phyloP scores from a whole-genome alignment of 2,113 vertebrate species.

The Chaetorhynchus papuensis region DNA sequence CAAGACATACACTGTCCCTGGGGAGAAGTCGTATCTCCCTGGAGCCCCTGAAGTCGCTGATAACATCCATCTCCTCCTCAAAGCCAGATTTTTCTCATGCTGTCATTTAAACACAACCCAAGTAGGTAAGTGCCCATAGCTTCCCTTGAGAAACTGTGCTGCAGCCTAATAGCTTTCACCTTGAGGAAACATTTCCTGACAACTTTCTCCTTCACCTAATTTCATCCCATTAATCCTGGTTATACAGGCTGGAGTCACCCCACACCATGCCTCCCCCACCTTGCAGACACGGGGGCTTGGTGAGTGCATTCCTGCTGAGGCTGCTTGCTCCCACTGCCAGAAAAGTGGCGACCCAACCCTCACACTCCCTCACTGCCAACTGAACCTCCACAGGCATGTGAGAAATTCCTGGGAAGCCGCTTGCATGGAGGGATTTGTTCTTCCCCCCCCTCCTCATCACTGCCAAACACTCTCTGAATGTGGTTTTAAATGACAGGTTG shows the following conservation, averaged over 20 bases:
- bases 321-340: not conserved
- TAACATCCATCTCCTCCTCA: not conserved
- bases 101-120: not conserved
- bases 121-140: not conserved
- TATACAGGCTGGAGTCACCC: not conserved
- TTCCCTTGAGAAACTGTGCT: not conserved
- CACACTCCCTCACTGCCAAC: not conserved
- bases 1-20: not conserved
- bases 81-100: not conserved
- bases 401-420: not conserved
- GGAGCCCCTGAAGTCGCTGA: not conserved
- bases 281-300: not conserved
- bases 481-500: not conserved
- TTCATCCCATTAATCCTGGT: constrained; percentile 36
- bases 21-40: not conserved
- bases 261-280: not conserved
- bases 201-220: constrained; percentile 20
- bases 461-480: not conserved
- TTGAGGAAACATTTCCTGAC: not conserved
- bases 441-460: not conserved
- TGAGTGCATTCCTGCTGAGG: not conserved
- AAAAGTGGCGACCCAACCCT: not conserved
- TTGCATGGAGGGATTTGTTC: not conserved
- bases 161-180: constrained; percentile 13
- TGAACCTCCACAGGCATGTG: not conserved